These are phyloP conservation scores for Cryptocephalus moraei DNA, from an alignment of 2,888 invertebrate species.

Conservation along the genomic window DNA sequence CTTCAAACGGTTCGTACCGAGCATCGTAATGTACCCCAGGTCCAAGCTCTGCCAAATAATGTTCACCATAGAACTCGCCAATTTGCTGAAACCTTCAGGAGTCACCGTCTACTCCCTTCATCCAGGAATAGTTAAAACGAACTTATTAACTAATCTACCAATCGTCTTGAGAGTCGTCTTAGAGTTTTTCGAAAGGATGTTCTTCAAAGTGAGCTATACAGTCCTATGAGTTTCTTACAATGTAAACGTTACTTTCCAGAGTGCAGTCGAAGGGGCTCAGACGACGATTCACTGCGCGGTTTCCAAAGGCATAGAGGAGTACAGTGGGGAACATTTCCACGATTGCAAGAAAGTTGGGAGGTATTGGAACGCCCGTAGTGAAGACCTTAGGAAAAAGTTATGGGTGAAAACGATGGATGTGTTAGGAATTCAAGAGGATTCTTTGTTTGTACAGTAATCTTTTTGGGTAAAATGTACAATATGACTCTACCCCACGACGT, in stretches of 20 bases:
- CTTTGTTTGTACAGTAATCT: not conserved
- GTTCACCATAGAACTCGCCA: constrained; percentile 21
- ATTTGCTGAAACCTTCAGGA: constrained; percentile 15
- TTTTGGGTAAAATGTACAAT: no score
- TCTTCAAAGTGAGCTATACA: no score
- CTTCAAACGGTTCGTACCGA: constrained; percentile 4
- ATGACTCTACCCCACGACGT: no score
- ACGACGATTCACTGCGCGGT: not conserved
- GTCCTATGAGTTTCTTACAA: not conserved
- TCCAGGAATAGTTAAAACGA: constrained; percentile 21
- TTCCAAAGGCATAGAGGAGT: not conserved
- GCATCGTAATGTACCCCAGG: not conserved
- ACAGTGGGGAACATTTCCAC: not conserved
- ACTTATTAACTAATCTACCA: not conserved
- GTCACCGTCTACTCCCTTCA: constrained; percentile 22
- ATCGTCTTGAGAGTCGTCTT: no score
- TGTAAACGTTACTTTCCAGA: not conserved
- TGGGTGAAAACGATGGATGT: not conserved
- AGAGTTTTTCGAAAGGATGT: no score
- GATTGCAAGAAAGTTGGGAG: not conserved
- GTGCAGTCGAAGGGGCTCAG: not conserved
- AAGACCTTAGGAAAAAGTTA: not conserved
- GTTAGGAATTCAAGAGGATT: not conserved
- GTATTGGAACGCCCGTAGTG: not conserved
- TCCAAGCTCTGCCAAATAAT: constrained; percentile 23